Percentiles rank a stretch among this genome's conserved stretches.
These are phyloP conservation scores for Myotis daubentonii DNA, from an alignment of 2,797 vertebrate species.

Conservation along the genomic window DNA sequence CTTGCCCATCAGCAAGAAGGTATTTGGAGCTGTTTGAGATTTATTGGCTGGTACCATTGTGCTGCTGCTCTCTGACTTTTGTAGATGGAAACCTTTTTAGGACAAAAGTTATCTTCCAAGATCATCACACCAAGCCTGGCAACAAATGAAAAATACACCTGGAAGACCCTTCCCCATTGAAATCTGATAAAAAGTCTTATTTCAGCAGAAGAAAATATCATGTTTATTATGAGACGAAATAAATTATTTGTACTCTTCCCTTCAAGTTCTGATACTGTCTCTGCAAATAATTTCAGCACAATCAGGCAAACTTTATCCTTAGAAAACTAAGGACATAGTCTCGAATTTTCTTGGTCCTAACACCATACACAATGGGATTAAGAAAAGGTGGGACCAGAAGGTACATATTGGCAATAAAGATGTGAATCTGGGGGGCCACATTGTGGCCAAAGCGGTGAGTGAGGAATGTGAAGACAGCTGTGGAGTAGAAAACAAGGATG, in stretches of 20 bases:
- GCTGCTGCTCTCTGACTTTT: not conserved
- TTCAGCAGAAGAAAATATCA: not conserved
- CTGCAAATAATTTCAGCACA: not conserved
- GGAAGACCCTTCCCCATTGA: not conserved
- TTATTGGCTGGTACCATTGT: constrained; percentile 14
- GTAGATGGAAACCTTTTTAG: not conserved
- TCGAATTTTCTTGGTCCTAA: constrained; percentile 54
- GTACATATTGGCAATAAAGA: constrained; percentile 65
- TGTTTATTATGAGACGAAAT: not conserved
- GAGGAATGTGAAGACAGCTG: constrained; percentile 61
- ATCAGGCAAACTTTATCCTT: not conserved
- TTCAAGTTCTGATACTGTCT: not conserved
- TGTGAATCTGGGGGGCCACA: constrained; percentile 54
- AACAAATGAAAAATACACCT: not conserved
- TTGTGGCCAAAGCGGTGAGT: constrained; percentile 61
- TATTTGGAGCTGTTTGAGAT: not conserved
- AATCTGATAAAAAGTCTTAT: not conserved
- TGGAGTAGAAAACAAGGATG: constrained; percentile 67
- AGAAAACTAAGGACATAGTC: constrained; percentile 21
- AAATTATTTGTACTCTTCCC: not conserved
- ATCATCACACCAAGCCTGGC: not conserved
- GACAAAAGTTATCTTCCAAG: not conserved
- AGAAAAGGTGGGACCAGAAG: constrained; percentile 66
- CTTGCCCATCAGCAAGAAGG: constrained; percentile 48
- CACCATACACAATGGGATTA: constrained; percentile 57